These are phyloP conservation scores for Enteromius unitaeniatus DNA, from an alignment of 2,797 vertebrate species.

Conservation along the genomic window DNA sequence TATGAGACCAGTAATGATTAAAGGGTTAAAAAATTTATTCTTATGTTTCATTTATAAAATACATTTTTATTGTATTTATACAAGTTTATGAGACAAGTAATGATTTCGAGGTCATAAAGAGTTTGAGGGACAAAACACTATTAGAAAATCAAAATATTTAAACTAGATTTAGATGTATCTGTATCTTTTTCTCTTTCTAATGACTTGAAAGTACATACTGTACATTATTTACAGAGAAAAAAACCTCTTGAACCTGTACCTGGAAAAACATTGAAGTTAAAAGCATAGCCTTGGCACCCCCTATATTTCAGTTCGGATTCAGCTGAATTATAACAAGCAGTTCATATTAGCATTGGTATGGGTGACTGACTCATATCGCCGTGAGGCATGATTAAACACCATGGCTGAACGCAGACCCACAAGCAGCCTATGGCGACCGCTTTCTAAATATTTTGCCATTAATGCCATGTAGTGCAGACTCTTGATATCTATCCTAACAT, in stretches of 20 bases:
- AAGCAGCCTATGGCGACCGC: neutral
- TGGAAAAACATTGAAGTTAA: neutral
- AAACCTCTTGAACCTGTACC: too few relatives aligned
- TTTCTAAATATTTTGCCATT: constrained; percentile 10
- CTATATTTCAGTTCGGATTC: constrained; percentile 2
- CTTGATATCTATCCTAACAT: constrained; percentile 7
- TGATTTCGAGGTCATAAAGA: too few relatives aligned
- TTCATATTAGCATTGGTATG: constrained; percentile 14
- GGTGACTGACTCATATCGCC: constrained; percentile 21
- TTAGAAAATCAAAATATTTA: neutral
- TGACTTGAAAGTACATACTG: neutral
- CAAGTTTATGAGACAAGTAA: too few relatives aligned
- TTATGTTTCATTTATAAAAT: too few relatives aligned
- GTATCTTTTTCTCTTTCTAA: neutral
- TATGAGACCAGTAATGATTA: too few relatives aligned
- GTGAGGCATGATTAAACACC: constrained; percentile 19
- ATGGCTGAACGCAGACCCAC: neutral
- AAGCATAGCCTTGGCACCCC: neutral
- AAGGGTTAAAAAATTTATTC: too few relatives aligned
- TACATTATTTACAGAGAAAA: neutral
- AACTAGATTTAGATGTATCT: neutral
- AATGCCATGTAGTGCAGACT: constrained; percentile 11
- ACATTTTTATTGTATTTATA: too few relatives aligned
- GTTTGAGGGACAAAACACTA: neutral
- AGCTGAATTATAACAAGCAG: constrained; percentile 20